Base-by-base conservation (phyloP, 2,113 vertebrate genomes). In the Archocentrus centrarchus region DNA sequence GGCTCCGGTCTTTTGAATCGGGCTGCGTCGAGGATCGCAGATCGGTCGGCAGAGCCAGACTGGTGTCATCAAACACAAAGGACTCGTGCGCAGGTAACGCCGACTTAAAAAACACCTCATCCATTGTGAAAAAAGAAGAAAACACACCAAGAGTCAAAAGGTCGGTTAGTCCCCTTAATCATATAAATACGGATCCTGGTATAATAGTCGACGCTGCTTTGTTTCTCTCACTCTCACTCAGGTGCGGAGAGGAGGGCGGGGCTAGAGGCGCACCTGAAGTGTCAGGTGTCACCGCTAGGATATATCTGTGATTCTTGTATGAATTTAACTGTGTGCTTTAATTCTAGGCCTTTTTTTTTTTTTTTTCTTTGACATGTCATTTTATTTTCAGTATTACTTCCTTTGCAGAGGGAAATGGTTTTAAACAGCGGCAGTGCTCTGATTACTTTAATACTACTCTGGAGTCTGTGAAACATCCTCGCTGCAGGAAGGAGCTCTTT, bases 31-130 rank as follows among this genome's bases (percentile, higher is more conserved):
- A 27, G 15, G 68, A 70, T 1, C 41, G 14, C 0, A 81, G 88
- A 58, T 89, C 81, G 22, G 79, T 55, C 20, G 95, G 95, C 62
- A 96, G 22, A 75, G 94, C 95, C 79, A 96, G 86, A 5, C 91
- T 96, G n/a, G 91, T 84, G 91, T 96, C 94, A 0, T 77, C 63
- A 81, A 80, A 41, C 53, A 41, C 15, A 7, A 59, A 63, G 3
- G 59, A 8, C 17, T 82, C 84, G 17, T n/a, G 83, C 5, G 47
- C 83, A 15, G 84, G 78, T 11, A 94, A 22, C 1, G 89, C 85
- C 0, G 95, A 93, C 37, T 90, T 94, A 3, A 93, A 81, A 50
- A 91, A 95, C 30, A 18, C 58, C 27, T 91, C 90, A 0, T 90
- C 91, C 86, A 93, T 94, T 1, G 14, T 61, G 11, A 11, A 41